A percentile compares a stretch with the other conserved stretches of the same genome.
Evolutionary conservation across 1,140 invertebrate genomes (phyloP).

Genomic region (Eupristina koningsbergeri): DNA sequence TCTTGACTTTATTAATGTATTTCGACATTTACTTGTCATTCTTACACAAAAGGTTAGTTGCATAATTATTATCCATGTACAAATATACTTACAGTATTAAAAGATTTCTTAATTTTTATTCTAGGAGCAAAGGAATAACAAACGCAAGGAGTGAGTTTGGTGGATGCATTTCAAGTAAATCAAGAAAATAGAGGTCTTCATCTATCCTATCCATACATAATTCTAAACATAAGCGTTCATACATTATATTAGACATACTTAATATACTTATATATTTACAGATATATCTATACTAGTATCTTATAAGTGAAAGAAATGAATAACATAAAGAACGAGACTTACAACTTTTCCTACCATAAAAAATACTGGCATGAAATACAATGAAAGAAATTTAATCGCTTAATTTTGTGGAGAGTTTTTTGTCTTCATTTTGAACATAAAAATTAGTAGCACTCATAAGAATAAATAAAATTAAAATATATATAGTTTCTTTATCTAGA

Average conservation of each 20-base stretch:
- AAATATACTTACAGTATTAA: neutral
- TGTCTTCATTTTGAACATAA: slow-evolving; percentile 38
- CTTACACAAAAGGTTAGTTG: slow-evolving; percentile 87
- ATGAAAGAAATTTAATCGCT: slow-evolving; percentile 50
- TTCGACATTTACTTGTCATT: slow-evolving; percentile 90
- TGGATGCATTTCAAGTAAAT: slow-evolving; percentile 68
- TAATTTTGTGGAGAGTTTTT: slow-evolving; percentile 29
- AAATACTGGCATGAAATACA: slow-evolving; percentile 42
- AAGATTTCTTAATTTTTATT: slow-evolving; percentile 37
- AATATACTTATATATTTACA: slow-evolving; percentile 55
- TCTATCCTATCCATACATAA: slow-evolving; percentile 68
- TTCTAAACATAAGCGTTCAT: slow-evolving; percentile 56
- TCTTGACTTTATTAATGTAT: slow-evolving; percentile 92
- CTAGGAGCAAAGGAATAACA: slow-evolving; percentile 65
- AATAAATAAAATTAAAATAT: slow-evolving; percentile 40
- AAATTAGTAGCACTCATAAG: slow-evolving; percentile 43
- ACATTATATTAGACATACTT: slow-evolving; percentile 53
- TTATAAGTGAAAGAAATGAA: slow-evolving; percentile 50
- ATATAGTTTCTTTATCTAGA: slow-evolving; percentile 26
- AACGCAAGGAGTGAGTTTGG: slow-evolving; percentile 60
- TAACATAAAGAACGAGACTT: slow-evolving; percentile 51
- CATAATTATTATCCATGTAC: neutral
- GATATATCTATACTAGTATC: slow-evolving; percentile 57
- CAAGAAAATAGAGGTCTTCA: slow-evolving; percentile 73
- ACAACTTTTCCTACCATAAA: slow-evolving; percentile 54